Conservation (phyloP, 2,113 vertebrate genomes). For the Malurus alboscapulatus region DNA sequence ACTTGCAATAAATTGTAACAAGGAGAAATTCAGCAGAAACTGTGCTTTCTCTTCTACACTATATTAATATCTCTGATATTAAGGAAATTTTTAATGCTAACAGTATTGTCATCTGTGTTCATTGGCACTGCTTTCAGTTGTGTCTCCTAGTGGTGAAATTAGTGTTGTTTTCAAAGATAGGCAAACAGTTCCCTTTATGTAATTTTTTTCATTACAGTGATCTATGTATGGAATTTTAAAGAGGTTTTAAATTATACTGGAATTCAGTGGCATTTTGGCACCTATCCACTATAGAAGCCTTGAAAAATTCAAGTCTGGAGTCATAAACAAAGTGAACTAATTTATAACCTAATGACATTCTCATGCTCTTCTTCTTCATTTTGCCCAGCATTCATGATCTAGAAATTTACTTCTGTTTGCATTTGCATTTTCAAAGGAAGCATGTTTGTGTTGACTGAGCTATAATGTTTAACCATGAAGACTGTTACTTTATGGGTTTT, state of each 20-base stretch:
- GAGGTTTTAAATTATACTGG: neutral
- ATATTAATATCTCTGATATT: neutral
- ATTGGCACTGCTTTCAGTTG: neutral
- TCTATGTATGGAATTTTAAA: neutral
- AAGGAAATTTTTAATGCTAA: neutral
- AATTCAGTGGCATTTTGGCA: neutral
- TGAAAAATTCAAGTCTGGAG: neutral
- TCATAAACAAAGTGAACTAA: neutral
- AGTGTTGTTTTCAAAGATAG: neutral
- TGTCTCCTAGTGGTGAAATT: neutral
- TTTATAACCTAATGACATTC: neutral
- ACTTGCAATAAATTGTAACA: neutral
- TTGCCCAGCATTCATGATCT: neutral
- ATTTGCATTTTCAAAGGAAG: slow-evolving; percentile 4
- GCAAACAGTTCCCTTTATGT: neutral
- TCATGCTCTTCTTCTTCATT: neutral
- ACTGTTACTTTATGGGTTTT: neutral
- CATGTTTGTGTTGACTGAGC: neutral
- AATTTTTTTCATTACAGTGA: neutral
- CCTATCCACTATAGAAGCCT: neutral
- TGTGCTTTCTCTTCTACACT: neutral
- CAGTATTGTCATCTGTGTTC: neutral
- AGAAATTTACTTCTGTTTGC: neutral
- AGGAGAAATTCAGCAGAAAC: neutral
- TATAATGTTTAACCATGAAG: neutral